Evolutionary conservation across 2,888 invertebrate genomes (phyloP), one percentile per base, ranked within the genome.

Genomic region (Drosophila mayaguana): DNA sequence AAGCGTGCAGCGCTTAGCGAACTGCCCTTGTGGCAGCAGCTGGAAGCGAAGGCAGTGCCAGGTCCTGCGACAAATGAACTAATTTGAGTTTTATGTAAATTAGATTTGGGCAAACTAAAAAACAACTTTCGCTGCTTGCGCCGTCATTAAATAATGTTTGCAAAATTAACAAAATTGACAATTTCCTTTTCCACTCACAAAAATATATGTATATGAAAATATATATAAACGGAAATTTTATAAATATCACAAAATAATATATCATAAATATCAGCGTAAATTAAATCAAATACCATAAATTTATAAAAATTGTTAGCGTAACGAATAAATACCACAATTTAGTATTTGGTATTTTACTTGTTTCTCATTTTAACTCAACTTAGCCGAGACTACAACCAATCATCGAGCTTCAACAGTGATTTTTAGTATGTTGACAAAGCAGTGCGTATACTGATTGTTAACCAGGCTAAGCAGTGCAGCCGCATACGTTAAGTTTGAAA

Each of bases 11-110:
- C 34, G 50, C 71, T 75, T 63, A 72, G 72, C 65, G 60, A 65
- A 45, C 65, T 72, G 77, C 72, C 77, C 68, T 76, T 72, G 76
- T 68, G 72, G 76, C 68, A 72, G 53, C 72, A 40, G 62, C 46
- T 67, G 60, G 32, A 16, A 60, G 54, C 42, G 25, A 9, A 7
- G 43, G 16, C 12, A 16, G 25, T 16, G 48, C 38, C 6, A 25
- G 5, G 25, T 38, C 22, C 18, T 36, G 51, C 62, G 63, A 55
- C 68, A 74, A 81, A 77, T 77, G 63, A 75, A 80, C 83, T 86
- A 75, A 83, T 80, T 86, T 81, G 78, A 80, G 83, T 84, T 83
- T 75, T 80, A 83, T 80, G 80, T 69, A 86, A 83, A 86, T 86
- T 81, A 74, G 71, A 81, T 68, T 79, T 74, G 54, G 67, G 54